phyloP scores from a whole-genome alignment of 2,113 vertebrate genomes.

The Ictidomys tridecemlineatus region DNA sequence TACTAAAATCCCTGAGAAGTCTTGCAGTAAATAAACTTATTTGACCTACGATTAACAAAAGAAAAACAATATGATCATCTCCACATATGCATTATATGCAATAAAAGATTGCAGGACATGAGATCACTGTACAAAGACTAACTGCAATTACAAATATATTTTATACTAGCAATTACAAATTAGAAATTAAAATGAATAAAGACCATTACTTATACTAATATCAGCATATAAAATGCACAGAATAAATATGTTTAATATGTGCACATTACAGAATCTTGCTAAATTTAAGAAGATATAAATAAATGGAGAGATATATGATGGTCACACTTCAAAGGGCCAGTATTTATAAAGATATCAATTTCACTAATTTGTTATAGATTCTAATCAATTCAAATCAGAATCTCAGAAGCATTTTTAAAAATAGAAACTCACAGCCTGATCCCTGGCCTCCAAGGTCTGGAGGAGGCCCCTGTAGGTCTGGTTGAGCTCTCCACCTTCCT shows the following conservation, averaged over 20 bases:
- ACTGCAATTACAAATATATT: not conserved
- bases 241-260: not conserved
- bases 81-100: not conserved
- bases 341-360: not conserved
- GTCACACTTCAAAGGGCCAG: not conserved
- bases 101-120: not conserved
- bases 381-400: not conserved
- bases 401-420: not conserved
- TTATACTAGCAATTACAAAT: not conserved
- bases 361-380: not conserved
- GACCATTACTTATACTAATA: not conserved
- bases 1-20: not conserved
- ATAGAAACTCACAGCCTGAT: constrained; percentile 7
- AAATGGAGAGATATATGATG: not conserved
- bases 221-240: not conserved
- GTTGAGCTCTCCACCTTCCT: constrained; percentile 50
- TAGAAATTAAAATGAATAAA: not conserved
- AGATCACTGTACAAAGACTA: not conserved
- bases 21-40: not conserved
- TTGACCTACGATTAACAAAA: not conserved
- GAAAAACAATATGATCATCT: not conserved
- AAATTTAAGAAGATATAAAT: not conserved
- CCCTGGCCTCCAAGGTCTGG: constrained; percentile 48
- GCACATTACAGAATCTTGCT: not conserved
- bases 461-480: constrained; percentile 51